phyloP scores from a whole-genome alignment of 2,888 invertebrate genomes.

The Pardosa pseudoannulata region DNA sequence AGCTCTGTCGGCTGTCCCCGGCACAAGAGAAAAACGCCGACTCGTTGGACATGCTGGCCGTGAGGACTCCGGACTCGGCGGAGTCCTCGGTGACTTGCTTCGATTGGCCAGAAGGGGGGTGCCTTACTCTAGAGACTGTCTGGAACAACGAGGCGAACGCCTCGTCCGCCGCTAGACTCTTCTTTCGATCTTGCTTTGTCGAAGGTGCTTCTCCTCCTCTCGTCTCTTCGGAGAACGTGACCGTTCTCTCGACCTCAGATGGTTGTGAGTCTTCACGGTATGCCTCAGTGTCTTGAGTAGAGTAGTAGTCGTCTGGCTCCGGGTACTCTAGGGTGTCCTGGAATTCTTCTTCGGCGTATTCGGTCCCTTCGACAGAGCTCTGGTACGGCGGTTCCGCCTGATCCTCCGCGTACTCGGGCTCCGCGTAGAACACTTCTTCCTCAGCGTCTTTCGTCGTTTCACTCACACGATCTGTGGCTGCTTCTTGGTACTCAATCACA shows the following conservation, averaged over 20 bases:
- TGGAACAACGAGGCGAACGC: constrained; percentile 80
- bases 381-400: neutral
- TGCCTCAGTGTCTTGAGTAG: constrained; percentile 5
- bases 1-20: constrained; percentile 72
- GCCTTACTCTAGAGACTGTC: constrained; percentile 85
- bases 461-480: constrained; percentile 14
- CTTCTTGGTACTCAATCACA: constrained; percentile 14
- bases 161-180: constrained; percentile 56
- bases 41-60: constrained; percentile 72
- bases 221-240: constrained; percentile 49
- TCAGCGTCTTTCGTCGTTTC: constrained; percentile 17
- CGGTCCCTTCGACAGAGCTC: neutral
- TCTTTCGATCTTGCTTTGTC: constrained; percentile 23
- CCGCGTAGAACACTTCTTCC: constrained; percentile 57
- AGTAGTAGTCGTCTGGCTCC: constrained; percentile 41
- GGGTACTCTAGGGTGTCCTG: constrained; percentile 53
- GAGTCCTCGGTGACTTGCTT: constrained; percentile 42
- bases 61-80: constrained; percentile 38
- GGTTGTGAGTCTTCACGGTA: constrained; percentile 8
- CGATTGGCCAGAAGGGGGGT: constrained; percentile 25
- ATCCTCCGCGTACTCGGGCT: neutral
- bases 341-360: constrained; percentile 43
- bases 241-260: constrained; percentile 26
- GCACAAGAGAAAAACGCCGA: constrained; percentile 73
- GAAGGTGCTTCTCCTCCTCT: neutral